Evolutionary conservation across 2,888 invertebrate genomes (phyloP).

Genomic region (Orthonychiurus folsomi): DNA sequence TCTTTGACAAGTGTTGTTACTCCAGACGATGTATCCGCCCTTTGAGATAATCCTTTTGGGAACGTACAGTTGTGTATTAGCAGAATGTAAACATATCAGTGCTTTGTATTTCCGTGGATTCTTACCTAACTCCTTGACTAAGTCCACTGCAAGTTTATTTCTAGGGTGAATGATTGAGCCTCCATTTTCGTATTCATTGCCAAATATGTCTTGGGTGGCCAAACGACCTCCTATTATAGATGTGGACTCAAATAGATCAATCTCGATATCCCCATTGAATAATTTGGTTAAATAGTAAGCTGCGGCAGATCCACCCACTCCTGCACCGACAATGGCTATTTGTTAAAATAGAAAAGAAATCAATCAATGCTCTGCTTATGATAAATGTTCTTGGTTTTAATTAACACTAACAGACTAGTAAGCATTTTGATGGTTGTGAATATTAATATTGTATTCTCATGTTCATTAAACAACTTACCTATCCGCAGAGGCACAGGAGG

Average conservation of each 20-base stretch:
- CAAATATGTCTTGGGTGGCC: slow-evolving; percentile 47
- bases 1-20: slow-evolving; percentile 29
- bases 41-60: slow-evolving; percentile 17
- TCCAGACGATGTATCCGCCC: slow-evolving; percentile 22
- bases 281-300: slow-evolving; percentile 51
- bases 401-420: too few species aligned
- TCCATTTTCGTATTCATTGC: slow-evolving; percentile 52
- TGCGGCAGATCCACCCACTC: slow-evolving; percentile 54
- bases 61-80: not conserved
- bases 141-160: slow-evolving; percentile 53
- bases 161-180: slow-evolving; percentile 53
- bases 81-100: not conserved
- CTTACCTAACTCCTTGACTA: slow-evolving; percentile 50
- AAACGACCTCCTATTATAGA: slow-evolving; percentile 52
- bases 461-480: too few species aligned
- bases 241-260: slow-evolving; percentile 52
- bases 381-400: too few species aligned
- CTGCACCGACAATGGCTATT: slow-evolving; percentile 54
- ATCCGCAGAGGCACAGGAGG: too few species aligned
- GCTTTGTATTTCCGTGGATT: not conserved
- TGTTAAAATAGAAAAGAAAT: too few species aligned
- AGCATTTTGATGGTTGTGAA: too few species aligned
- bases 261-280: slow-evolving; percentile 44
- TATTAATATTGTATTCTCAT: too few species aligned
- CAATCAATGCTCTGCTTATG: too few species aligned